phyloP scores from a whole-genome alignment of 2,888 invertebrate genomes.

The Polymixis flavicincta region DNA sequence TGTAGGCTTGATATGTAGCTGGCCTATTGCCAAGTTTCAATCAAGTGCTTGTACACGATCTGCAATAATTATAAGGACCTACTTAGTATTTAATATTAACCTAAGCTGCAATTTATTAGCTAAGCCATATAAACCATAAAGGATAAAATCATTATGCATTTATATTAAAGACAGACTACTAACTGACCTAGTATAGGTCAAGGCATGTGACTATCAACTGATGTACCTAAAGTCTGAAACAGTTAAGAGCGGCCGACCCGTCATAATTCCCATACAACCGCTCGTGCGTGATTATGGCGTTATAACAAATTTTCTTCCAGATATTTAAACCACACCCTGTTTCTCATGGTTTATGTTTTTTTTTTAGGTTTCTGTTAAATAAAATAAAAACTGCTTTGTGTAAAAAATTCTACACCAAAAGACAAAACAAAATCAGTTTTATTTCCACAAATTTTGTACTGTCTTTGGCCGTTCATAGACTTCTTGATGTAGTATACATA shows the following conservation, averaged over 20 bases:
- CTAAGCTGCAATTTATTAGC: not conserved
- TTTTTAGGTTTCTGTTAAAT: too few species aligned
- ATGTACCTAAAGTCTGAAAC: not conserved
- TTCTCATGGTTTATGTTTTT: too few species aligned
- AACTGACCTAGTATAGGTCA: constrained; percentile 15
- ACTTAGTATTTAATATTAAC: not conserved
- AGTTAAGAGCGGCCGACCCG: not conserved
- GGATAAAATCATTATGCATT: constrained; percentile 1
- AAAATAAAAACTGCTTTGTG: too few species aligned
- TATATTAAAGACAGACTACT: not conserved
- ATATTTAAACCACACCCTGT: too few species aligned
- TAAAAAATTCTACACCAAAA: too few species aligned
- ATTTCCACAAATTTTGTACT: too few species aligned
- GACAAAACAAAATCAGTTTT: too few species aligned
- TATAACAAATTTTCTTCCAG: too few species aligned
- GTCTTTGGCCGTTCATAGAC: too few species aligned
- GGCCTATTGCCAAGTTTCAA: constrained; percentile 23
- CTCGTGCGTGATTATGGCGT: too few species aligned
- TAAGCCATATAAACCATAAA: not conserved
- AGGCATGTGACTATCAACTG: not conserved
- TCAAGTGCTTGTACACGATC: not conserved
- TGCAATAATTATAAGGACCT: not conserved
- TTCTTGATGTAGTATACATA: too few species aligned
- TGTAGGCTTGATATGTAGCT: not conserved
- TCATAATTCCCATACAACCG: too few species aligned